Base-by-base conservation (phyloP, 2,888 invertebrate species). In the Drosophila prolongata region DNA sequence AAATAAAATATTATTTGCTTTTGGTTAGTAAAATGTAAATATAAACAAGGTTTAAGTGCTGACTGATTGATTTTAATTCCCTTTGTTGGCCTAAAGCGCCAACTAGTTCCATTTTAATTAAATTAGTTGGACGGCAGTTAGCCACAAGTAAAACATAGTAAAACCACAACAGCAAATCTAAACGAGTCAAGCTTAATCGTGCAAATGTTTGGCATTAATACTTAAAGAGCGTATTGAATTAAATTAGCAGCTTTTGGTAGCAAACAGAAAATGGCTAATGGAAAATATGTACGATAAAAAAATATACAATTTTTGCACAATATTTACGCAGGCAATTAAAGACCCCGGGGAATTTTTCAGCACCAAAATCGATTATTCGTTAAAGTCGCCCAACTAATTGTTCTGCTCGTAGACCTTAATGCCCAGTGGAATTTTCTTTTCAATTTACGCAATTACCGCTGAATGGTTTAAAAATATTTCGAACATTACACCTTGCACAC, bases 201-300 rank as follows among this genome's bases (percentile, higher is more conserved):
- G 61, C 72, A 66, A 75, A 68, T 68, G 50, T 64, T 14, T 57
- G 42, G 44, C 64, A 87, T 79, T 81, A 75, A 76, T 77, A 64
- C 79, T 80, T 72, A 66, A 81, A 78, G 54, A 70, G 52, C 61
- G 49, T 49, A 67, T 64, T 58, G 52, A 77, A 77, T 82, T 87
- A 77, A 82, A 81, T 85, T 81, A 85, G 66, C 72, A 68, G 47
- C 46, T 38, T 6, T 71, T 53, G 52, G 24, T 34, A 37, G 50
- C 27, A 34, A 56, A 52, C 49, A 27, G 30, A 44, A 38, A 46
- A 30, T n/a, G 35, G 40, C 27, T 34, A 56, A 49, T 71, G 49
- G 46, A 38, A 53, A 55, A 61, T 14, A 40, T 42, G 52, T 44
- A 16, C 38, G 42, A 58, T 55, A 34, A 38, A 35, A 46, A 52